Base-by-base conservation (phyloP, 2,113 vertebrate species). In the Macquaria ambigua region DNA sequence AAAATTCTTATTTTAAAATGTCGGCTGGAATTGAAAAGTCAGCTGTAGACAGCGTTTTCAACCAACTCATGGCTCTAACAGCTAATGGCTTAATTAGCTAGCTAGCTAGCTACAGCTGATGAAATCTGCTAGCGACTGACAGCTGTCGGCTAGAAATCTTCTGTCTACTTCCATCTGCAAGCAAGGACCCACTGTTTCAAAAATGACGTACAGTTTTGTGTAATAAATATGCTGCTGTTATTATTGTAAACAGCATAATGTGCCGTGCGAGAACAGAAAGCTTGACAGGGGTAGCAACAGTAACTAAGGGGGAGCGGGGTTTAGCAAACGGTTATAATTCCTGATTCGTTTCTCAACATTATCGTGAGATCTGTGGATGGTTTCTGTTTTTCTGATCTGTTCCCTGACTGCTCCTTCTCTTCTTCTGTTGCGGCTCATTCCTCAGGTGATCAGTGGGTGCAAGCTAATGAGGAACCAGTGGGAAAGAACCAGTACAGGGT, bases 391-490 rank as follows among this genome's bases (percentile, higher is more conserved):
- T 77, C 37, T 81, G n/a, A 41, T 31, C 23, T 68, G 31, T 48
- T 71, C 74, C n/a, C n/a, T 23, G 6, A 39, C 10, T 8, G 20
- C 8, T 23, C 15, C 41, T 41, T 41, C 34, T 55, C 31, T 25
- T 63, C 41, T 50, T n/a, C 64, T 78, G 18, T 4, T 55, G 15
- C 0, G 31, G 15, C 21, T 52, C 37, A 1, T 46, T 14, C 59
- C 70, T 56, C 61, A 98, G 97, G 90, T 0, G 95, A 96, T 10
- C 94, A 97, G 69, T 98, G 97, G 97, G 77, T 96, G 39, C 84
- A 93, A 0, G 94, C 92, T 31, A 97, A 97, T 64, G 85, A 94
- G 25, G 88, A 95, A 11, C 95, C 83, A 0, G 93, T 96, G 69
- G 95, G 91, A 37, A 96, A 96, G 50, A 97, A 91, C 34, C 93